Percentiles rank a stretch among this genome's conserved stretches.
Conservation (phyloP, 2,113 vertebrate genomes). For the Crotalus horridus region DNA sequence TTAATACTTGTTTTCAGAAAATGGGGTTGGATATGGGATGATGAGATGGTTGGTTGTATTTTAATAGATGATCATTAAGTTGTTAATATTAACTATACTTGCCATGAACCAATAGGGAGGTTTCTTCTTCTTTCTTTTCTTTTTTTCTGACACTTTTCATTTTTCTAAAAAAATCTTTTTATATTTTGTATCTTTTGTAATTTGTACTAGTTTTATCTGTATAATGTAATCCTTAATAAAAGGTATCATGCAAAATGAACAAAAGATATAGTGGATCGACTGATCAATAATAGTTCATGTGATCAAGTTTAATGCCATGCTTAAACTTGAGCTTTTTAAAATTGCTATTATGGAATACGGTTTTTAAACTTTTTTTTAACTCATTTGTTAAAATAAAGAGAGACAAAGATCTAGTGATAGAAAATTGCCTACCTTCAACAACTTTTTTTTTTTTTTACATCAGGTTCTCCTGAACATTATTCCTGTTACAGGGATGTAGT, state of each 20-base stretch:
- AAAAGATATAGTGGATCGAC: background rate
- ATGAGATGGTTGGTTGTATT: background rate
- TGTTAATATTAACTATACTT: background rate
- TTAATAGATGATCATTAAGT: background rate
- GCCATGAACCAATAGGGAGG: background rate
- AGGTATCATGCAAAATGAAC: too few species aligned
- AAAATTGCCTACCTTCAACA: background rate
- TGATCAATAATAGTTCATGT: background rate
- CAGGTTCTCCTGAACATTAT: background rate
- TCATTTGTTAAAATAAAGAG: background rate
- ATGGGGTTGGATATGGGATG: background rate
- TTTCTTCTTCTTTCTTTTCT: background rate
- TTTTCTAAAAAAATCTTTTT: too few species aligned
- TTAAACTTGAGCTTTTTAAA: background rate
- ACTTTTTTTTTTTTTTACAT: background rate
- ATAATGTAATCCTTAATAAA: too few species aligned
- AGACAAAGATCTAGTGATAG: background rate
- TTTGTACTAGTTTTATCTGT: too few species aligned
- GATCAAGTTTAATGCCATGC: background rate
- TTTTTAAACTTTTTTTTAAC: background rate
- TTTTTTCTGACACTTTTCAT: background rate
- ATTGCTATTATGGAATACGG: background rate
- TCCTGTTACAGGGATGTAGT: background rate
- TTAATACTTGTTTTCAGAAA: background rate
- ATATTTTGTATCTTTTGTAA: too few species aligned